Base-by-base conservation (phyloP, 2,797 vertebrate species). In the Pseudomugil gertrudae region DNA sequence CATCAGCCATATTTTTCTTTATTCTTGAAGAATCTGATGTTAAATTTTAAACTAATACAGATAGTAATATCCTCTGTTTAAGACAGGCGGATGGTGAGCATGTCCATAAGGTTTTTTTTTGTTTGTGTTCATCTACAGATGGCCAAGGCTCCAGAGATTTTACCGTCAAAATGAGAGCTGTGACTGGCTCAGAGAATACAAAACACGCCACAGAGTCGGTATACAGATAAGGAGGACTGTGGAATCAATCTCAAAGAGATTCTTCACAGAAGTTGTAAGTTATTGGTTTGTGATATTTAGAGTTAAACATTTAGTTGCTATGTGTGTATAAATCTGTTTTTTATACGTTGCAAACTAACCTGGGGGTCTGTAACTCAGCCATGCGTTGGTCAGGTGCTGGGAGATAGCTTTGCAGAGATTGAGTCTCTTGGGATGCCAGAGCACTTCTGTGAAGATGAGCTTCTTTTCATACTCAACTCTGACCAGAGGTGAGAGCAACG, bases 231-330 rank as follows among this genome's bases (percentile, higher is more conserved):
- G 92, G 74, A 93, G 92, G 80, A 97, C 96, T 0, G 96, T 99
- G 54, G 95, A 95, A 57, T 96, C 96, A 0, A 98, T 99, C 89
- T 98, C 96, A 33, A 97, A 96, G 89, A 94, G 96, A 72, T 98
- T 99, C 91, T 98, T 98, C 86, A 95, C 96, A n/a, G 97, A 98
- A 81, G 96, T 97, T 3, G 98, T 99, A 84, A 96, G 98, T 92
- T 50, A 32, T 27, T 9, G 21, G 10, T 5, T 43, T 63, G 45
- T 48, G 45, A 4, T 48, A 2, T 23, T 32, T 13, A 50, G n/a
- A 24, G 19, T 62, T 3, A 0, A 51, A 1, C 9, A 29, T 35
- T 62, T 17, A n/a, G 2, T 35, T 35, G 33, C 33, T 26, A 0
- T 5, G 1, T 19, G 27, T 11, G 21, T 9, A 1, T 19, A 26